Conservation (phyloP, 2,797 vertebrate species). For the Manis javanica region DNA sequence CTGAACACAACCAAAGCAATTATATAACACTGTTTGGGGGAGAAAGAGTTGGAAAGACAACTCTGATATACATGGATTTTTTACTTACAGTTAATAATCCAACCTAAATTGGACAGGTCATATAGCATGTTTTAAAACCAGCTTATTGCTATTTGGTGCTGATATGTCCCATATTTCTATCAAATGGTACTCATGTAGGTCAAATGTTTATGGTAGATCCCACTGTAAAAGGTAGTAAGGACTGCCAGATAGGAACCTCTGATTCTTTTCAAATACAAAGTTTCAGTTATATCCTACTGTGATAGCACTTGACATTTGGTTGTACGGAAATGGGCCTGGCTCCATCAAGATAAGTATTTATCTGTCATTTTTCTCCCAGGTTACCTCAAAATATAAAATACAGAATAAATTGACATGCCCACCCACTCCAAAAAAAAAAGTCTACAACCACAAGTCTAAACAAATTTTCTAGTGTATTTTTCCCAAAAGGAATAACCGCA, state of each 20-base stretch:
- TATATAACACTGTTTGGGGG: not conserved
- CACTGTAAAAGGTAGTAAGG: not conserved
- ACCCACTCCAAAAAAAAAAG: not conserved
- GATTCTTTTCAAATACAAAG: not conserved
- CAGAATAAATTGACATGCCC: not conserved
- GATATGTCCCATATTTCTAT: not conserved
- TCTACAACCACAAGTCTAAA: not conserved
- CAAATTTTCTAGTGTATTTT: slow-evolving; percentile 56
- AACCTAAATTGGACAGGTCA: not conserved
- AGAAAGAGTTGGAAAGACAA: not conserved
- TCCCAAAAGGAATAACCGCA: slow-evolving; percentile 29
- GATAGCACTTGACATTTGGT: not conserved
- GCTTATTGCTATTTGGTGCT: not conserved
- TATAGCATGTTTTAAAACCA: not conserved
- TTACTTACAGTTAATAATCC: not conserved
- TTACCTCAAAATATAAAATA: slow-evolving; percentile 62
- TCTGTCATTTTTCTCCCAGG: slow-evolving; percentile 4
- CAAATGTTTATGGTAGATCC: not conserved
- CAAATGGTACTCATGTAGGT: not conserved
- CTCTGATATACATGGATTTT: not conserved
- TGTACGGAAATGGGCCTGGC: not conserved
- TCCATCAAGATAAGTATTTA: slow-evolving; percentile 13
- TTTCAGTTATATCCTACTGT: slow-evolving; percentile 39
- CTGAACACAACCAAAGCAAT: not conserved
- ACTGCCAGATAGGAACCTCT: not conserved